Conservation (phyloP, 1,140 invertebrate genomes). For the Drosophila albomicans region DNA sequence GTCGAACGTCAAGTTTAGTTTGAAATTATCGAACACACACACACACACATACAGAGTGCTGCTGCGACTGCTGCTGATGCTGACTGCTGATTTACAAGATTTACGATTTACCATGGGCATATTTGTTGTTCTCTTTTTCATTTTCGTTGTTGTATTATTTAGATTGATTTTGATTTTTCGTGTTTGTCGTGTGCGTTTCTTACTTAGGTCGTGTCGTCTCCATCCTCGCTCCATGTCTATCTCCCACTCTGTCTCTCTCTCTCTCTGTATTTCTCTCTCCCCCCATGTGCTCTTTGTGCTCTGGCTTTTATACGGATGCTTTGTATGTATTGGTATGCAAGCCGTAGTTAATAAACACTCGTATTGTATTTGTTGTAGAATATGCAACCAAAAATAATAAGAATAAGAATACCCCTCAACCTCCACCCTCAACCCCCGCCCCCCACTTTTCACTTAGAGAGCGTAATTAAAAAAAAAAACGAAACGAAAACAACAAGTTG, state of each 20-base stretch:
- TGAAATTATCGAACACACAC: slow-evolving; percentile 1
- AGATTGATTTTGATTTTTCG: neutral
- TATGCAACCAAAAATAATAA: slow-evolving; percentile 27
- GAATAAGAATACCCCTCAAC: neutral
- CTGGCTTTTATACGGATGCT: slow-evolving; percentile 26
- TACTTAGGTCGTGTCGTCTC: slow-evolving; percentile 14
- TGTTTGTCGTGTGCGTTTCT: slow-evolving; percentile 7
- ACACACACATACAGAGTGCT: slow-evolving; percentile 16
- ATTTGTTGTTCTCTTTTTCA: slow-evolving; percentile 9
- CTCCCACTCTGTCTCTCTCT: slow-evolving; percentile 9
- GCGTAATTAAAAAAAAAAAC: slow-evolving; percentile 41
- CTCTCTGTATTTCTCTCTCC: slow-evolving; percentile 5
- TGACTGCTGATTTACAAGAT: slow-evolving; percentile 10
- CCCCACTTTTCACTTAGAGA: slow-evolving; percentile 34
- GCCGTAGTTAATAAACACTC: slow-evolving; percentile 33
- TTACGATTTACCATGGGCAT: slow-evolving; percentile 43
- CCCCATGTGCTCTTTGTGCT: slow-evolving; percentile 6
- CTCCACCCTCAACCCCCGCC: neutral
- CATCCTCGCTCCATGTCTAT: neutral
- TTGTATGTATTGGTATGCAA: slow-evolving; percentile 48
- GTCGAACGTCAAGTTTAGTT: neutral
- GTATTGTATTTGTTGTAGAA: slow-evolving; percentile 46
- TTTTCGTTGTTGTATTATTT: neutral
- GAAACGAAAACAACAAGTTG: slow-evolving; percentile 27
- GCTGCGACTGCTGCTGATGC: slow-evolving; percentile 19